Evolutionary conservation across 2,888 invertebrate genomes (phyloP).

Genomic region (Conomelus anceps): DNA sequence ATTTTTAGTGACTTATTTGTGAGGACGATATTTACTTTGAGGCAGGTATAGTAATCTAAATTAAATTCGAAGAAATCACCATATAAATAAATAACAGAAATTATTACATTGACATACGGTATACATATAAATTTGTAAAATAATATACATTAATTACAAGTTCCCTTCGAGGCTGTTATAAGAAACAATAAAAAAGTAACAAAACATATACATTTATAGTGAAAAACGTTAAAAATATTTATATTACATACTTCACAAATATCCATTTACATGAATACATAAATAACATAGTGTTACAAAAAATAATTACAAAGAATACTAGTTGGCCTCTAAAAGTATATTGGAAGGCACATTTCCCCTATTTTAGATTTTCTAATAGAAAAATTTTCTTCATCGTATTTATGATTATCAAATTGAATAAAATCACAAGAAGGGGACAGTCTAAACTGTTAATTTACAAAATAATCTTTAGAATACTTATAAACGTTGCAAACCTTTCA

Average conservation of each 20-base stretch:
- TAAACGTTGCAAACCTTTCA: not conserved
- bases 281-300: not conserved
- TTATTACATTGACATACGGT: not conserved
- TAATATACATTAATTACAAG: not conserved
- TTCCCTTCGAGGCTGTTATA: not conserved
- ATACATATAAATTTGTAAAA: conserved; percentile 13
- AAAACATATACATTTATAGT: not conserved
- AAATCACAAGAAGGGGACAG: not conserved
- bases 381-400: not conserved
- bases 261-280: not conserved
- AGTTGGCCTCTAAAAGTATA: not conserved
- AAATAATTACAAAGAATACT: not conserved
- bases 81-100: not conserved
- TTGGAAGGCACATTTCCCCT: not conserved
- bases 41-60: not conserved
- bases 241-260: not conserved
- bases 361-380: not conserved
- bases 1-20: not conserved
- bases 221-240: not conserved
- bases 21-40: not conserved
- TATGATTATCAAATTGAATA: not conserved
- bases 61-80: not conserved
- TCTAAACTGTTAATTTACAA: not conserved
- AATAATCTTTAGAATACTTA: not conserved
- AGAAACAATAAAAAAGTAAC: not conserved